Evolutionary conservation across 2,888 invertebrate genomes (phyloP), one percentile per base, ranked within the genome.

Genomic region (Oscheius sp.): DNA sequence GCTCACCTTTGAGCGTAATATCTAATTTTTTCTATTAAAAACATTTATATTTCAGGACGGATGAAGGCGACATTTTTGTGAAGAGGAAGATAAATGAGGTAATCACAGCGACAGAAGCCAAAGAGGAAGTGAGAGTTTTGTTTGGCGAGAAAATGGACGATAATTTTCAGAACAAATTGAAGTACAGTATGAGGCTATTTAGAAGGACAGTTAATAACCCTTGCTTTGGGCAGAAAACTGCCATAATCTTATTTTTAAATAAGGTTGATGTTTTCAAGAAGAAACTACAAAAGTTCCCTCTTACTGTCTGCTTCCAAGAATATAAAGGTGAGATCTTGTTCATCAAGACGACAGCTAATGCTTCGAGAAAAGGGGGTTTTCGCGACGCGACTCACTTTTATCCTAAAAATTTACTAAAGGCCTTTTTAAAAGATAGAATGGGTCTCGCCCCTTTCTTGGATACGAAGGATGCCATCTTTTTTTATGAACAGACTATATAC

Each of bases 151-250:
- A n/a, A n/a, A n/a, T n/a, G n/a, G n/a, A n/a, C n/a, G n/a, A n/a
- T n/a, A n/a, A n/a, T n/a, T n/a, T 78, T 84, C 80, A 87, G 87
- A 88, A 88, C 71, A 74, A 80, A n/a, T 72, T 82, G 34, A 79
- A 79, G 39, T 81, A 83, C 71, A 76, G 76, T 42, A 74, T 82
- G 76, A 42, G 72, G 29, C 70, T 79, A 2, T 81, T 82, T 72
- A 80, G 84, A 31, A 84, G 86, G 58, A 86, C 87, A 27, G 81
- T 82, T 12, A 84, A 76, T 61, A 88, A 87, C 72, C 82, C 81
- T 15, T 87, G 85, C 72, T 84, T 88, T 55, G 79, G 78, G n/a
- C 85, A 85, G 73, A 86, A 84, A 63, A 88, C 87, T 3, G 87
- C 88, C 58, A 86, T 87, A 73, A 84, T 88, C n/a, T 80, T 82